phyloP scores from a whole-genome alignment of 2,888 invertebrate species.

The Leistus spinibarbis region DNA sequence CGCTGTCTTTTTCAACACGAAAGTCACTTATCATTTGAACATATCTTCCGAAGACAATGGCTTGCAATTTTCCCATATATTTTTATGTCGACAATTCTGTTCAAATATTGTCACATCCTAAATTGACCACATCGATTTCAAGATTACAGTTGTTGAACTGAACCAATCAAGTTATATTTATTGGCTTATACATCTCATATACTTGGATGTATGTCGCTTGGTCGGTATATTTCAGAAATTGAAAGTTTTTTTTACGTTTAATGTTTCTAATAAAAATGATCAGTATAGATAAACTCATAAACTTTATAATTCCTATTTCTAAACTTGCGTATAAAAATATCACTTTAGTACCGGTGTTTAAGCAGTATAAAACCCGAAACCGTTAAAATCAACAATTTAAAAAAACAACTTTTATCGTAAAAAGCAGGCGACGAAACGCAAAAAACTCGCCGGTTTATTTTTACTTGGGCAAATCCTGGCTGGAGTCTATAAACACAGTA shows the following conservation, averaged over 20 bases:
- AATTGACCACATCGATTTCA: background rate
- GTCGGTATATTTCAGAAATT: background rate
- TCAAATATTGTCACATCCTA: background rate
- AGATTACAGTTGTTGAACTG: background rate
- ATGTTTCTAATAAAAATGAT: background rate
- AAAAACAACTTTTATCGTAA: conserved; percentile 33
- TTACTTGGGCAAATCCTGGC: conserved; percentile 16
- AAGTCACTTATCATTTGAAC: background rate
- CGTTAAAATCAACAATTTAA: conserved; percentile 29
- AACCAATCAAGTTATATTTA: background rate
- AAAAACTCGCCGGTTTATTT: conserved; percentile 24
- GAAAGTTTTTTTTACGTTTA: background rate
- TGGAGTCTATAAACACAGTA: conserved; percentile 30
- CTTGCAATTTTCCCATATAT: too few relatives aligned
- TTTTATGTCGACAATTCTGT: too few relatives aligned
- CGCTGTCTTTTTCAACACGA: background rate
- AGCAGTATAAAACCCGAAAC: conserved; percentile 4
- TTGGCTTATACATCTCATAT: too few relatives aligned
- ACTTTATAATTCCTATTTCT: background rate
- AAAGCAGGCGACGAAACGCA: conserved; percentile 3
- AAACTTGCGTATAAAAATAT: background rate
- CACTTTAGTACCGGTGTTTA: background rate
- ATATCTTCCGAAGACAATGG: too few relatives aligned
- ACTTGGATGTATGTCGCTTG: background rate
- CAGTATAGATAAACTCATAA: background rate